Evolutionary conservation across 2,113 vertebrate species (phyloP).

Genomic region (Penelope pileata): DNA sequence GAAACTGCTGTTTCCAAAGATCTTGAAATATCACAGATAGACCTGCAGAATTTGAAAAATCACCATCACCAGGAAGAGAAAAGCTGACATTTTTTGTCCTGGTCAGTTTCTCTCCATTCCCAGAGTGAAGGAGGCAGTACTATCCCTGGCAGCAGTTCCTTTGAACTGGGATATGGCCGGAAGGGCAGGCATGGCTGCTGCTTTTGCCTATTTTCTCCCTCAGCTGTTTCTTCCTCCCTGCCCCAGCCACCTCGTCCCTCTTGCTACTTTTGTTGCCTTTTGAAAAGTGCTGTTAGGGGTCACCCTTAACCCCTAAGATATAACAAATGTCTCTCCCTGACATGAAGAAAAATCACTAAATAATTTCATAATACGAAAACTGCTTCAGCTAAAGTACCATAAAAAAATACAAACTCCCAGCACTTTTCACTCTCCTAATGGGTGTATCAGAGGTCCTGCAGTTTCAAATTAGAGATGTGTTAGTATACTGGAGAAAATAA

Average conservation of each 20-base stretch:
- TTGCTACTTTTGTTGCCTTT: not conserved
- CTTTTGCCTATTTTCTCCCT: not conserved
- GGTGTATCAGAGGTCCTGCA: not conserved
- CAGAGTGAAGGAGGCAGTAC: not conserved
- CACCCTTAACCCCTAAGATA: not conserved
- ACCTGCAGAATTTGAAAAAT: not conserved
- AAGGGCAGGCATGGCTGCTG: not conserved
- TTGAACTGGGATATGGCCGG: accelerated
- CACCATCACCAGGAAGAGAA: not conserved
- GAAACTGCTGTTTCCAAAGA: not conserved
- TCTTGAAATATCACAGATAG: not conserved
- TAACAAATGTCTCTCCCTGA: not conserved
- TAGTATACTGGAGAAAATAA: not conserved
- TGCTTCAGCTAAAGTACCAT: not conserved
- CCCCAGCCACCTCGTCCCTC: not conserved
- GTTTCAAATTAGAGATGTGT: not conserved
- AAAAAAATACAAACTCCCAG: not conserved
- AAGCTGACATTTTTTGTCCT: not conserved
- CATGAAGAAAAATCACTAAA: not conserved
- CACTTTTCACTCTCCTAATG: not conserved
- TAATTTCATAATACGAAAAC: not conserved
- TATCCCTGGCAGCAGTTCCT: not conserved
- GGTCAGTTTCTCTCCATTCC: not conserved
- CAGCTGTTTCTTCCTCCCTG: not conserved
- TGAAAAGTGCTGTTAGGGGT: not conserved